Conservation (phyloP, 2,888 invertebrate genomes). For the Lymantria dispar region DNA sequence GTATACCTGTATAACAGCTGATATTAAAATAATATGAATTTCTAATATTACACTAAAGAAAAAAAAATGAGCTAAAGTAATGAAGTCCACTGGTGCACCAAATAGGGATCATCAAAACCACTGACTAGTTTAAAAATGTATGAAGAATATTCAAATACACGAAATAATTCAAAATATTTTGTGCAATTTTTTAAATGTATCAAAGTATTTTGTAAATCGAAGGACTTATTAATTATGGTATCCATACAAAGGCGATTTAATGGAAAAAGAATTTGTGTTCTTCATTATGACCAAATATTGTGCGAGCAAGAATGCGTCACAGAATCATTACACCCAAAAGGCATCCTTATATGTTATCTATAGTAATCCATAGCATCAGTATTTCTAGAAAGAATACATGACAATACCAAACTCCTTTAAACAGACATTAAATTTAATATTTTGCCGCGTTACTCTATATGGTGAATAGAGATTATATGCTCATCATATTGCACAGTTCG, state of each 20-base stretch:
- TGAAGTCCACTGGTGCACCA: constrained; percentile 55
- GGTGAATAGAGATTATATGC: background rate
- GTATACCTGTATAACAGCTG: constrained; percentile 30
- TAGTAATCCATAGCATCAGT: background rate
- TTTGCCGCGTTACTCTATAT: background rate
- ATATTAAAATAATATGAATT: constrained; percentile 48
- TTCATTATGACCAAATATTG: background rate
- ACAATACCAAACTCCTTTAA: background rate
- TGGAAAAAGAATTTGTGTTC: background rate
- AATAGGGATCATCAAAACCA: constrained; percentile 58
- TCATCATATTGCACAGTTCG: constrained; percentile 36
- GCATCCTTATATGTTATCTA: background rate
- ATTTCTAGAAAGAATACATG: background rate
- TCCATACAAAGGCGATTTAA: background rate
- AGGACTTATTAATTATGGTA: constrained; percentile 9
- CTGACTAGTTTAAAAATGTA: constrained; percentile 68
- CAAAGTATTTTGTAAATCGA: constrained; percentile 15
- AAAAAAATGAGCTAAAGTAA: constrained; percentile 56
- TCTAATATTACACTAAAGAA: constrained; percentile 43
- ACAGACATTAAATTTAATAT: background rate
- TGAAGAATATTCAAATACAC: constrained; percentile 37
- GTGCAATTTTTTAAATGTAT: constrained; percentile 32
- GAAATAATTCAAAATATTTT: constrained; percentile 18
- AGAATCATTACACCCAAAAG: background rate
- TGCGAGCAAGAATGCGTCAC: too few species aligned